Evolutionary conservation across 2,888 invertebrate species (phyloP).

Genomic region (Glaucopsyche alexis): DNA sequence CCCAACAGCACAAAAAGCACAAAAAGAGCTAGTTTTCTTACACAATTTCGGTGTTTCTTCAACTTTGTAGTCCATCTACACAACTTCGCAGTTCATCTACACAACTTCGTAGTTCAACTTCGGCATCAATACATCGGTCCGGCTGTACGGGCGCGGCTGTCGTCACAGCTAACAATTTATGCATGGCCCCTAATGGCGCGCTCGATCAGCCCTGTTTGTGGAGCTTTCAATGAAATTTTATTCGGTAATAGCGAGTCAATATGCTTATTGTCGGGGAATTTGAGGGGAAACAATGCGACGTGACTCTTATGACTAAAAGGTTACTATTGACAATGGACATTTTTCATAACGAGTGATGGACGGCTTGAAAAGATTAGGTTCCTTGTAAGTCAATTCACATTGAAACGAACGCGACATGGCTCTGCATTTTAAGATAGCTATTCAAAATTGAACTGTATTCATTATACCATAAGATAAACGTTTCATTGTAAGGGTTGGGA

Average conservation of each 20-base stretch:
- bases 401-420: too few species aligned
- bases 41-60: too few species aligned
- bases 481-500: too few species aligned
- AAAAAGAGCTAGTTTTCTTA: too few species aligned
- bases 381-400: too few species aligned
- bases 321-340: background rate
- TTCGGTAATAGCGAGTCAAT: constrained; percentile 67
- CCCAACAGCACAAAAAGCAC: too few species aligned
- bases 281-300: constrained; percentile 20
- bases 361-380: too few species aligned
- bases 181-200: constrained; percentile 73
- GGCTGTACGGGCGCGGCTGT: constrained; percentile 42
- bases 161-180: constrained; percentile 76
- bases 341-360: too few species aligned
- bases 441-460: too few species aligned
- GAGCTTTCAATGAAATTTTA: constrained; percentile 79
- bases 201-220: constrained; percentile 73
- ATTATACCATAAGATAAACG: too few species aligned
- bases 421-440: too few species aligned
- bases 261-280: constrained; percentile 40
- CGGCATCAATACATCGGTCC: background rate
- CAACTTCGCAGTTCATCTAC: background rate
- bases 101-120: background rate
- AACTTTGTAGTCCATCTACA: background rate
- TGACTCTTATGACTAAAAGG: constrained; percentile 2